Conservation (phyloP, 1,140 invertebrate species). For the Pseudomyrmex dendroicus region DNA sequence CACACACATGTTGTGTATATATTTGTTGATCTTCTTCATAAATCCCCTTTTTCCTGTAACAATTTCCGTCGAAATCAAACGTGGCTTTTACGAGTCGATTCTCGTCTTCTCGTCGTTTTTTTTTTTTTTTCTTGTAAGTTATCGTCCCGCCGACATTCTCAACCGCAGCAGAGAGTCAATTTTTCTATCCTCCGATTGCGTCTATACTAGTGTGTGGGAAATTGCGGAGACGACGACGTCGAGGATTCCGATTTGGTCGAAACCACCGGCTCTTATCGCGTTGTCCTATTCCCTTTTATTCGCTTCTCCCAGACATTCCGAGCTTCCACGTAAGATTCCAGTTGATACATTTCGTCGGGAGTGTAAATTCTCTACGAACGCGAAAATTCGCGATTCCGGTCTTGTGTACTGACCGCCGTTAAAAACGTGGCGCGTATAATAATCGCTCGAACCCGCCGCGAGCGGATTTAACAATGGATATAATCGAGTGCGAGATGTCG, state of each 20-base stretch:
- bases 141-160: slow-evolving; percentile 35
- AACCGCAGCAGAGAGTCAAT: slow-evolving; percentile 16
- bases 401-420: slow-evolving; percentile 37
- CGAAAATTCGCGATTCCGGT: neutral
- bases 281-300: slow-evolving; percentile 57
- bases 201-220: slow-evolving; percentile 19
- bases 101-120: slow-evolving; percentile 21
- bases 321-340: slow-evolving; percentile 18
- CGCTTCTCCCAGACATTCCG: neutral
- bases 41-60: neutral
- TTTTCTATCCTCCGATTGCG: slow-evolving; percentile 59
- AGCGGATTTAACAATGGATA: slow-evolving; percentile 37
- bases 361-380: slow-evolving; percentile 50
- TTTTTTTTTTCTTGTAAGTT: slow-evolving; percentile 5
- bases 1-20: neutral
- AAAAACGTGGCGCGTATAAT: slow-evolving; percentile 63
- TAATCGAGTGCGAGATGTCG: slow-evolving; percentile 11
- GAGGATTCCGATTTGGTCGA: slow-evolving; percentile 45
- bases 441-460: neutral
- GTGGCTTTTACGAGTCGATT: slow-evolving; percentile 23
- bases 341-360: slow-evolving; percentile 45
- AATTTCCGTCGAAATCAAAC: slow-evolving; percentile 44
- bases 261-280: slow-evolving; percentile 55
- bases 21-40: neutral
- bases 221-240: slow-evolving; percentile 13